Percentiles rank a stretch among this genome's conserved stretches.
Evolutionary conservation across 2,113 vertebrate genomes (phyloP).

Genomic region (Syrrhaptes paradoxus): DNA sequence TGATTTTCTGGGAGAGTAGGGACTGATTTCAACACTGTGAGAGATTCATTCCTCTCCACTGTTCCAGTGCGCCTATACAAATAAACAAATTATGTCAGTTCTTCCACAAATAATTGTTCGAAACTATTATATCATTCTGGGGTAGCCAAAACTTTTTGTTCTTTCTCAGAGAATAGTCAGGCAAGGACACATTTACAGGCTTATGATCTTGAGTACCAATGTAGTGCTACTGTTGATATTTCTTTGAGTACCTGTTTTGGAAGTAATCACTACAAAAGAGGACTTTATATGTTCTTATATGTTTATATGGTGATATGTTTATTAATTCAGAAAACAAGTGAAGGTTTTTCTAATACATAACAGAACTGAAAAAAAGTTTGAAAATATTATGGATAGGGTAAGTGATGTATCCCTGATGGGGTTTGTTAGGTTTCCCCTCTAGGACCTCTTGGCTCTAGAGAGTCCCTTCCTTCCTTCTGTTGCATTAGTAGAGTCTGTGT

Average conservation of each 20-base stretch:
- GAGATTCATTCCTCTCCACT: background rate
- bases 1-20: background rate
- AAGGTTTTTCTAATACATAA: background rate
- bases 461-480: background rate
- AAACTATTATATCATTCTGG: background rate
- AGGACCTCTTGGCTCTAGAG: background rate
- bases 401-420: background rate
- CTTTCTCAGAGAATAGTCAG: background rate
- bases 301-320: background rate
- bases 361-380: background rate
- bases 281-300: background rate
- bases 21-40: background rate
- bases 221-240: background rate
- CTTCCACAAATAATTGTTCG: slow-evolving; percentile 9
- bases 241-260: background rate
- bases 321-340: background rate
- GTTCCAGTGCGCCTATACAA: background rate
- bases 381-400: background rate
- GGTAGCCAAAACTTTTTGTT: background rate
- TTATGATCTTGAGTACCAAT: background rate
- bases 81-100: slow-evolving; percentile 12
- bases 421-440: background rate
- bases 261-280: background rate
- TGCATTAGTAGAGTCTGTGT: background rate
- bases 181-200: background rate